phyloP scores from a whole-genome alignment of 1,140 invertebrate species.

The Asbolus verrucosus region DNA sequence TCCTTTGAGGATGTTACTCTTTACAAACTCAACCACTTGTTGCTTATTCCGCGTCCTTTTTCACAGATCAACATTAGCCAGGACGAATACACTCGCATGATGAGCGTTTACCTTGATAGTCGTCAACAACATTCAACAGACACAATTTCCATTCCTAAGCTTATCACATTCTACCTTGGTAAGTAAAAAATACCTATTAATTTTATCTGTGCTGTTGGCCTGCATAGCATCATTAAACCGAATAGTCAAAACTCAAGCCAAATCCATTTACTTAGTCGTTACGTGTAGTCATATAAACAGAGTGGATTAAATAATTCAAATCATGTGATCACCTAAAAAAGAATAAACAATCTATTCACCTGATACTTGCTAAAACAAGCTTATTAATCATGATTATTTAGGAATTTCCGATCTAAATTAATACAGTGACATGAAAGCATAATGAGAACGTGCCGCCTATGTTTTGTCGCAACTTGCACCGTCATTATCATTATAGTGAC shows the following conservation, averaged over 20 bases:
- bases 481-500: constrained; percentile 36
- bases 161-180: constrained; percentile 60
- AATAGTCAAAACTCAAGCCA: no score
- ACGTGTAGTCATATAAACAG: no score
- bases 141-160: constrained; percentile 55
- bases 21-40: constrained; percentile 47
- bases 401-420: constrained; percentile 4
- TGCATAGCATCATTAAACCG: no score
- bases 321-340: no score
- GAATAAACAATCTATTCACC: no score
- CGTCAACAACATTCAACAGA: constrained; percentile 48
- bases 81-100: constrained; percentile 60
- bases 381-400: constrained; percentile 1
- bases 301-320: no score
- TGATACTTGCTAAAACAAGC: neutral
- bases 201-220: no score
- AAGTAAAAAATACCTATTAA: constrained; percentile 51
- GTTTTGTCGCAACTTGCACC: constrained; percentile 22
- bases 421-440: neutral
- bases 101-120: constrained; percentile 56
- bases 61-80: constrained; percentile 62
- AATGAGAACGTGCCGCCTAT: constrained; percentile 20
- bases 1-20: constrained; percentile 31
- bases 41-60: constrained; percentile 41
- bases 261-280: no score